Evolutionary conservation across 1,140 invertebrate species (phyloP), one percentile per base, ranked within the genome.

Genomic region (Drosophila kohkoa): DNA sequence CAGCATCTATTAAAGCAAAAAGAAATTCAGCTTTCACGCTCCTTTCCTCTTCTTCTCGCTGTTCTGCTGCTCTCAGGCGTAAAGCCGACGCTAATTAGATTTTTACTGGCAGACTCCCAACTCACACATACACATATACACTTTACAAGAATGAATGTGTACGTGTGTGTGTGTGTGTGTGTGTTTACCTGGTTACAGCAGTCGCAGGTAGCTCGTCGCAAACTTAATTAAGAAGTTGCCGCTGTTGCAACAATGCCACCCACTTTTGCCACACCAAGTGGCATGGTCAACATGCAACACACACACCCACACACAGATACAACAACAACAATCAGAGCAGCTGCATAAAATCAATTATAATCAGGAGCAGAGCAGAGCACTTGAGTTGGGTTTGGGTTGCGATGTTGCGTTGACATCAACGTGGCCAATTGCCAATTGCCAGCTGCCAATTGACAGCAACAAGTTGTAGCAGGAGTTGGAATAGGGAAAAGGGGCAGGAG

Each of bases 181-280:
- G n/a, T 67, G 28, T 51, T 11, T 57, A 45, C 11, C 13, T 58
- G 41, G 20, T 43, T 58, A 57, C 54, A 41, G 54, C 13, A 13
- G 15, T 57, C 8, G 54, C 30, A 41, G 30, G 3, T 57, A 15
- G 64, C 82, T 66, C 54, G 69, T 75, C 41, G 73, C 69, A 82
- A 87, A 87, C 82, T 87, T 88, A 87, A 87, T 87, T 87, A 87
- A 87, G 83, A 82, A 88, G 72, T 83, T 86, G 67, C 82, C 66
- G 70, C 70, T 77, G 75, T 55, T 76, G 67, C 71, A 62, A 43
- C 71, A 69, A 52, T 52, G 51, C 11, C 30, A 76, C 72, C 62
- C 48, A 41, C 60, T 13, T n/a, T 43, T 6, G 55, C 62, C 43
- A 48, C 60, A 16, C 48, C 5, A n/a, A 20, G 63, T 46, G 55